Conservation (phyloP, 2,113 vertebrate genomes). For the Nicator chloris region DNA sequence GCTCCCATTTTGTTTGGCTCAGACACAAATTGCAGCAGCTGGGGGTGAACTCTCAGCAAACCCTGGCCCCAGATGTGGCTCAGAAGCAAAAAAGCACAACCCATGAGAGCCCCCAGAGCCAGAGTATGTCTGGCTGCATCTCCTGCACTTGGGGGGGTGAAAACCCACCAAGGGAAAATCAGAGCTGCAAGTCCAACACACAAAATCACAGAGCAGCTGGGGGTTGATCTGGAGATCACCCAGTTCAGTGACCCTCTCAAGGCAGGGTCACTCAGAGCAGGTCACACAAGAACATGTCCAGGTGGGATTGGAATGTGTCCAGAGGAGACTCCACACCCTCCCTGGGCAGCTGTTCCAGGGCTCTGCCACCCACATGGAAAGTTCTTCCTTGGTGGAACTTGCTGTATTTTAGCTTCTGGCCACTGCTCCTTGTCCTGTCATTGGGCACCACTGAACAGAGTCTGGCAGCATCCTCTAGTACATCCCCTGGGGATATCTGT, state of each 20-base stretch:
- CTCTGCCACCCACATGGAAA: not conserved
- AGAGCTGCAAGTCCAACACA: not conserved
- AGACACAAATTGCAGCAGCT: not conserved
- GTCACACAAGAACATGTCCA: not conserved
- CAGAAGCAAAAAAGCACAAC: not conserved
- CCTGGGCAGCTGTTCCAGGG: not conserved
- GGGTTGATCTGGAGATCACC: not conserved
- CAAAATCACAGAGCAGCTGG: not conserved
- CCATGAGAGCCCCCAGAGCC: not conserved
- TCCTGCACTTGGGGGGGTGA: accelerated
- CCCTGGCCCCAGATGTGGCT: accelerated
- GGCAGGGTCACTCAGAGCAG: not conserved
- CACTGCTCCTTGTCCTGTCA: not conserved
- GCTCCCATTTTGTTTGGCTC: not conserved
- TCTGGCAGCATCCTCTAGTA: not conserved
- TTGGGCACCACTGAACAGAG: accelerated
- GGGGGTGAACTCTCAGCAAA: not conserved
- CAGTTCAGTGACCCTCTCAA: not conserved
- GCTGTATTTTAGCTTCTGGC: not conserved
- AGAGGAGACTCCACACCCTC: not conserved
- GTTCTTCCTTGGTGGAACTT: not conserved
- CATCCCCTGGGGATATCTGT: too few relatives aligned
- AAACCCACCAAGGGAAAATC: not conserved
- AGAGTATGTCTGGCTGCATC: not conserved
- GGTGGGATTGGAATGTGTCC: not conserved